Evolutionary conservation across 2,797 vertebrate genomes (phyloP).

Genomic region (Adrianichthys oophorus): DNA sequence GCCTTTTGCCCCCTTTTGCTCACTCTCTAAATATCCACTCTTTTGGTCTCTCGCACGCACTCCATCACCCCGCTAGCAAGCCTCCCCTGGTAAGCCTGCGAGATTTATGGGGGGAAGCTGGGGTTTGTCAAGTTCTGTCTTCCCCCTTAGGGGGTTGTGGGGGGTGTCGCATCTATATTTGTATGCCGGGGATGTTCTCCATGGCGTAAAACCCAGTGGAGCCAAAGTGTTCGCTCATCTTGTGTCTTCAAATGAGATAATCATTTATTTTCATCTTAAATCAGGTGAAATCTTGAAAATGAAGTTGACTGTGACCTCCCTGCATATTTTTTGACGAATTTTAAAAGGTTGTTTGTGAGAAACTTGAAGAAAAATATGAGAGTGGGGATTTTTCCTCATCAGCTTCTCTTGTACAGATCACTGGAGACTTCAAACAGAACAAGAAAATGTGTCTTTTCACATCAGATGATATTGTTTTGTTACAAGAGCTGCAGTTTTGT

Average conservation of each 20-base stretch:
- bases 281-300: slow-evolving; percentile 48
- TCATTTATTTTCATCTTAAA: slow-evolving; percentile 45
- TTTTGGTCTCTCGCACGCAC: slow-evolving; percentile 20
- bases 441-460: slow-evolving; percentile 28
- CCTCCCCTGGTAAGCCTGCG: slow-evolving; percentile 61
- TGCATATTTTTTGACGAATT: slow-evolving; percentile 59
- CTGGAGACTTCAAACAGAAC: slow-evolving; percentile 45
- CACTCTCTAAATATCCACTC: slow-evolving; percentile 40
- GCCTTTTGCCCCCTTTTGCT: slow-evolving; percentile 42
- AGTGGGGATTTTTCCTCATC: slow-evolving; percentile 2
- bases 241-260: slow-evolving; percentile 42
- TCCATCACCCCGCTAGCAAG: slow-evolving; percentile 49
- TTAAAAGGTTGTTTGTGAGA: slow-evolving; percentile 45
- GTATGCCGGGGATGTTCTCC: slow-evolving; percentile 68
- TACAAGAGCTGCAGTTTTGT: slow-evolving; percentile 43
- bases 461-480: slow-evolving; percentile 47
- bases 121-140: slow-evolving; percentile 63
- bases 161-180: slow-evolving; percentile 67
- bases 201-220: slow-evolving; percentile 45
- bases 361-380: slow-evolving; percentile 1
- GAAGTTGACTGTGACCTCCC: slow-evolving; percentile 44
- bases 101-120: slow-evolving; percentile 78
- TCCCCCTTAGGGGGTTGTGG: slow-evolving; percentile 46
- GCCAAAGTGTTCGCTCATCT: slow-evolving; percentile 51
- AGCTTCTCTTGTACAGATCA: slow-evolving; percentile 16